These are phyloP conservation scores for Manduca sexta DNA, from an alignment of 1,140 invertebrate genomes.

Conservation along the genomic window DNA sequence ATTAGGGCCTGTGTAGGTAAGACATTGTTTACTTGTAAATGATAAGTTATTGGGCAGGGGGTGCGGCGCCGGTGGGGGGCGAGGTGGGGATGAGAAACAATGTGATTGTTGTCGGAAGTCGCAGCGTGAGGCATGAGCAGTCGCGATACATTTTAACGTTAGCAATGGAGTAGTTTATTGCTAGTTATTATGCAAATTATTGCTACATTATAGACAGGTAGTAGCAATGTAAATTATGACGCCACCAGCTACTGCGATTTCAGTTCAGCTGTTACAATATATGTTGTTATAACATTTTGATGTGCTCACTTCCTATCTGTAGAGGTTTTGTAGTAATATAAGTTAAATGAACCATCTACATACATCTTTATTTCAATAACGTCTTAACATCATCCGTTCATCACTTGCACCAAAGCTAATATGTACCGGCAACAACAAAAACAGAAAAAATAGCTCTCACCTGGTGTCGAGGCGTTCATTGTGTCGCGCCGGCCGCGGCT, in stretches of 20 bases:
- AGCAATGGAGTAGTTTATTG: not conserved
- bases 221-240: not conserved
- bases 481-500: too few species aligned
- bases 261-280: not conserved
- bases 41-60: constrained; percentile 4
- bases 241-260: not conserved
- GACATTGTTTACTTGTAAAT: constrained; percentile 1
- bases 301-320: too few species aligned
- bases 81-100: not conserved
- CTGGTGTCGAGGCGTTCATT: too few species aligned
- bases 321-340: too few species aligned
- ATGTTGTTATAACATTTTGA: too few species aligned
- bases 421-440: too few species aligned
- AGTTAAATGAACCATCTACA: too few species aligned
- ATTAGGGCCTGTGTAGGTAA: not conserved
- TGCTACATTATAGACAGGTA: not conserved
- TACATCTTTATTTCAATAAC: too few species aligned
- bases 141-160: not conserved
- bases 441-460: too few species aligned
- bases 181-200: not conserved
- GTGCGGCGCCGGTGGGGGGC: not conserved
- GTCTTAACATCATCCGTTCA: too few species aligned
- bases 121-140: too few species aligned
- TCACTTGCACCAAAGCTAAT: too few species aligned
- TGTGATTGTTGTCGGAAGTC: not conserved